phyloP scores from a whole-genome alignment of 2,113 vertebrate species.

The Leucosticte australis region DNA sequence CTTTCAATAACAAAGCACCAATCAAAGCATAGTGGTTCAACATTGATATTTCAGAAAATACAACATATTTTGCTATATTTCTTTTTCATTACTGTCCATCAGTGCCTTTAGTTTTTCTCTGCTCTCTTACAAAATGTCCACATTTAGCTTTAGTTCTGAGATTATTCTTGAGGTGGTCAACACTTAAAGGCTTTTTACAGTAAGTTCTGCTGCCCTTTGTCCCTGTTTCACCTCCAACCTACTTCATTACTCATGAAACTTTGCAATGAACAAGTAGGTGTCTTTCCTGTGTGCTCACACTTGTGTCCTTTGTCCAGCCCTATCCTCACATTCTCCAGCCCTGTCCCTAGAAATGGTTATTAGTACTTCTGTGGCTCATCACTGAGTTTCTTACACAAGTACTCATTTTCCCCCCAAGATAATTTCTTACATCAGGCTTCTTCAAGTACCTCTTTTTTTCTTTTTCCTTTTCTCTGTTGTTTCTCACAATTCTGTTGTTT shows the following conservation, averaged over 20 bases:
- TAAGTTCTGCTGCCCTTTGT: background rate
- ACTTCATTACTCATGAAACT: background rate
- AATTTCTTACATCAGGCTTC: background rate
- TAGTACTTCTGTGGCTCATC: background rate
- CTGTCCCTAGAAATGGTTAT: background rate
- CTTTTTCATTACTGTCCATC: background rate
- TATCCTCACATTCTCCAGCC: background rate
- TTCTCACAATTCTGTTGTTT: too few species aligned
- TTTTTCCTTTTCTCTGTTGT: too few species aligned
- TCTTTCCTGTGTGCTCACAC: background rate
- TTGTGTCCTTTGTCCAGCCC: background rate
- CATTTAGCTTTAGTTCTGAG: background rate
- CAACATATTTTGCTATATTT: background rate
- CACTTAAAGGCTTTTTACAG: background rate
- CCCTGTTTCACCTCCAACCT: background rate
- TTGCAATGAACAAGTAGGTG: background rate
- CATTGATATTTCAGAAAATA: background rate
- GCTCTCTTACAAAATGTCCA: background rate
- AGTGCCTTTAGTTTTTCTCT: background rate
- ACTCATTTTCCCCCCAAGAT: accelerated
- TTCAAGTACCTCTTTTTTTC: background rate
- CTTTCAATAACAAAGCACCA: background rate
- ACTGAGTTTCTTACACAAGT: background rate
- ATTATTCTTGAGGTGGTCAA: background rate
- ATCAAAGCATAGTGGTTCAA: background rate